These are phyloP conservation scores for Xenopus laevis DNA, from an alignment of 2,113 vertebrate species.

Conservation along the genomic window DNA sequence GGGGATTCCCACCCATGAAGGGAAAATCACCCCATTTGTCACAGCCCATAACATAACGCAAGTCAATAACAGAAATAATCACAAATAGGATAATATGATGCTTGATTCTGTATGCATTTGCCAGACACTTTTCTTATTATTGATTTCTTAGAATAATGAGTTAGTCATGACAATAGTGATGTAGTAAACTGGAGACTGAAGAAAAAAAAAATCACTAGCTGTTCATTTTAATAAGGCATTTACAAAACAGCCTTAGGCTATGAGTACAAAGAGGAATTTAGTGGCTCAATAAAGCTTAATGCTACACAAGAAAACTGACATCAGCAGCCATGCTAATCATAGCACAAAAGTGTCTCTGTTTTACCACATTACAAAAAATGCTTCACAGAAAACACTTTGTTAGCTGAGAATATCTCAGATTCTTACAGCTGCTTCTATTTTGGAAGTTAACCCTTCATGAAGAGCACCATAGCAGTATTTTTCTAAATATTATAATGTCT, in stretches of 20 bases:
- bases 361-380: slow-evolving; percentile 62
- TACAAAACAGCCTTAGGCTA: slow-evolving; percentile 73
- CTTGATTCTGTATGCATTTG: slow-evolving; percentile 58
- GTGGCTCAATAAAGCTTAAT: slow-evolving; percentile 62
- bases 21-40: too few relatives aligned
- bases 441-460: slow-evolving; percentile 52
- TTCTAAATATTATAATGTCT: too few relatives aligned
- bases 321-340: slow-evolving; percentile 73
- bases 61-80: too few relatives aligned
- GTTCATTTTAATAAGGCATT: slow-evolving; percentile 65
- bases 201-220: slow-evolving; percentile 74
- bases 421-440: slow-evolving; percentile 79
- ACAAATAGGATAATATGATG: too few relatives aligned
- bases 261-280: slow-evolving; percentile 77
- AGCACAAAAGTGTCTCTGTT: slow-evolving; percentile 76
- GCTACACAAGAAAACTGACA: slow-evolving; percentile 71
- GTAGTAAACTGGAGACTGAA: slow-evolving; percentile 60
- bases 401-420: slow-evolving; percentile 81
- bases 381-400: slow-evolving; percentile 78
- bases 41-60: too few relatives aligned
- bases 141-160: slow-evolving; percentile 61
- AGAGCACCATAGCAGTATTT: neutral
- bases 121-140: slow-evolving; percentile 59
- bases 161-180: slow-evolving; percentile 68
- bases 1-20: too few relatives aligned